Evolutionary conservation across 1,140 invertebrate species (phyloP).

Genomic region (Asbolus verrucosus): DNA sequence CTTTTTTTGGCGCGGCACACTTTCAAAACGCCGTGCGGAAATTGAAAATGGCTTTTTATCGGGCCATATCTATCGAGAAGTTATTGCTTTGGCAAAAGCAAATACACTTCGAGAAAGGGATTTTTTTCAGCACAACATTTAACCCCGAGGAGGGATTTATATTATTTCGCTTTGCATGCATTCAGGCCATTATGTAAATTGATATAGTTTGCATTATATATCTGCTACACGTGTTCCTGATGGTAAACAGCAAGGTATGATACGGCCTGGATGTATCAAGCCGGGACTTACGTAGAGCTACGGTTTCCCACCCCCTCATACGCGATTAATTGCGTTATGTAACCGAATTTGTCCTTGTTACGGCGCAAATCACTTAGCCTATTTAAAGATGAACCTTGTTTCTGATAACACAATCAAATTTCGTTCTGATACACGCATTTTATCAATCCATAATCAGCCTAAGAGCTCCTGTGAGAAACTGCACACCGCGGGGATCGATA

Average conservation of each 20-base stretch:
- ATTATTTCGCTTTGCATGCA: slow-evolving; percentile 12
- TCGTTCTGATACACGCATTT: neutral
- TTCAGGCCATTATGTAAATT: slow-evolving; percentile 29
- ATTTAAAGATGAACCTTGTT: slow-evolving; percentile 24
- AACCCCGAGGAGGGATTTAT: neutral
- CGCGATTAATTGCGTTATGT: slow-evolving; percentile 20
- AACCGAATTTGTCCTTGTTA: slow-evolving; percentile 24
- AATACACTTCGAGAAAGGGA: neutral
- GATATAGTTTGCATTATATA: slow-evolving; percentile 19
- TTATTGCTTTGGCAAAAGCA: neutral
- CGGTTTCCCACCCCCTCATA: neutral
- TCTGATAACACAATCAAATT: slow-evolving; percentile 23
- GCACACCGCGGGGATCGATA: no score
- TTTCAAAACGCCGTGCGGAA: neutral
- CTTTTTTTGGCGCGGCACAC: no score
- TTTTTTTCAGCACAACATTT: neutral
- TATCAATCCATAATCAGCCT: neutral
- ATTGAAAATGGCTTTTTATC: slow-evolving; percentile 3
- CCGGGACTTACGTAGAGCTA: no score
- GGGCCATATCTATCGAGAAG: neutral
- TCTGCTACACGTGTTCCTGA: slow-evolving; percentile 24
- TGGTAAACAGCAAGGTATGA: slow-evolving; percentile 7
- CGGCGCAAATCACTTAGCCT: slow-evolving; percentile 19
- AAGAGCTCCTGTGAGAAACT: neutral
- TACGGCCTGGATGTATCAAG: slow-evolving; percentile 1